Evolutionary conservation across 2,888 invertebrate species (phyloP).

Genomic region (Eristalinus aeneus): DNA sequence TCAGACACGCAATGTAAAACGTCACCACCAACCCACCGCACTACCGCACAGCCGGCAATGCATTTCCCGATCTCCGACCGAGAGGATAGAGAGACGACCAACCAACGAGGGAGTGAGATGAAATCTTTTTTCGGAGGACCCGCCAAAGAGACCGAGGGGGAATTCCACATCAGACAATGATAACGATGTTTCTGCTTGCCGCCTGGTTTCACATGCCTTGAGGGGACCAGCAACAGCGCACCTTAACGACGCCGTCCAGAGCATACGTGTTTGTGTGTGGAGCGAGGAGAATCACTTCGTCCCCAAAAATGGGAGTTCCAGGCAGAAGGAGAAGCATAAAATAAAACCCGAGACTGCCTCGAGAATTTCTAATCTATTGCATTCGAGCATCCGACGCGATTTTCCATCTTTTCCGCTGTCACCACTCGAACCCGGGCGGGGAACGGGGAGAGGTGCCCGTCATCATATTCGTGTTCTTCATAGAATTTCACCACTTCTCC

Average conservation of each 20-base stretch:
- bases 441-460: background rate
- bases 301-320: background rate
- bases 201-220: constrained; percentile 34
- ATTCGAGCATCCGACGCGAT: constrained; percentile 43
- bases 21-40: constrained; percentile 34
- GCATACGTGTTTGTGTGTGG: constrained; percentile 41
- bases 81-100: background rate
- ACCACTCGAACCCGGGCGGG: background rate
- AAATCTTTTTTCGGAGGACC: background rate
- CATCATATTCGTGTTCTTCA: constrained; percentile 49
- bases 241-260: constrained; percentile 40
- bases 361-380: constrained; percentile 65
- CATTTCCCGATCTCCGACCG: constrained; percentile 42
- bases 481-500: constrained; percentile 11
- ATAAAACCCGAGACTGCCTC: constrained; percentile 44
- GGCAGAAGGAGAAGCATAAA: background rate
- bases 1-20: constrained; percentile 50
- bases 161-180: constrained; percentile 38
- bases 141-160: constrained; percentile 2
- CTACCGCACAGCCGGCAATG: background rate
- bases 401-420: constrained; percentile 13
- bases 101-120: constrained; percentile 8
- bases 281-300: background rate
- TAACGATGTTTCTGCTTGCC: constrained; percentile 19
- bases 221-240: constrained; percentile 4